Evolutionary conservation across 2,113 vertebrate genomes (phyloP), one percentile per base, ranked within the genome.

Genomic region (Dermatemys mawii): DNA sequence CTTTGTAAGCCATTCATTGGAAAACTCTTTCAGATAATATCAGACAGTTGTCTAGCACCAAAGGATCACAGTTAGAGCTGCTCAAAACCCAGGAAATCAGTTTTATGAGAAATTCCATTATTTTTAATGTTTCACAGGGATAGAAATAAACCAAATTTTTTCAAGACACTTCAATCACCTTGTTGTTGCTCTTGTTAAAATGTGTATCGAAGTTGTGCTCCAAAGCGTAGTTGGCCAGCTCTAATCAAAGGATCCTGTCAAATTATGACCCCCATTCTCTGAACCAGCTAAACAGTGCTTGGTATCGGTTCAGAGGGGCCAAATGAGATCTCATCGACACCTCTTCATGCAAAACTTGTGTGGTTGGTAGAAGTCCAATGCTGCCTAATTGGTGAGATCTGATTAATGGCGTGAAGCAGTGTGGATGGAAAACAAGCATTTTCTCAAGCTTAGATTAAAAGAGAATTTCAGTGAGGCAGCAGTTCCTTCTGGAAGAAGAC

Each of bases 311-410:
- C 24, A 44, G 12, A 75, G 41, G 3, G 5, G 19, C 19, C 32
- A 32, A 32, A 38, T 38, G n/a, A 24, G 89, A 55, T n/a, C 8
- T 96, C 90, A 83, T 57, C 0, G 1, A 13, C 11, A 87, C 73
- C 78, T 82, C 80, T 0, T 1, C 84, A 81, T 6, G 5, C 60
- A 3, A 21, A 0, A 0, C 26, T 84, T 29, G 46, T 2, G 0
- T 22, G 82, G 10, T 8, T 24, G 19, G 0, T 1, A 82, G 81
- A 75, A 38, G 19, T 48, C 24, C 10, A 2, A 50, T 14, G 46
- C 5, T n/a, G 44, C 83, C 82, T 78, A 3, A 55, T 21, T 79
- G 63, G 81, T 89, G 57, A 44, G 48, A 54, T 51, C 24, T n/a
- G 0, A 3, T 41, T 48, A 17, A 7, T 0, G 0, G 60, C 5